A percentile compares a stretch with the other conserved stretches of the same genome.
These are phyloP conservation scores for Lampris incognitus DNA, from an alignment of 2,113 vertebrate genomes.

Conservation along the genomic window DNA sequence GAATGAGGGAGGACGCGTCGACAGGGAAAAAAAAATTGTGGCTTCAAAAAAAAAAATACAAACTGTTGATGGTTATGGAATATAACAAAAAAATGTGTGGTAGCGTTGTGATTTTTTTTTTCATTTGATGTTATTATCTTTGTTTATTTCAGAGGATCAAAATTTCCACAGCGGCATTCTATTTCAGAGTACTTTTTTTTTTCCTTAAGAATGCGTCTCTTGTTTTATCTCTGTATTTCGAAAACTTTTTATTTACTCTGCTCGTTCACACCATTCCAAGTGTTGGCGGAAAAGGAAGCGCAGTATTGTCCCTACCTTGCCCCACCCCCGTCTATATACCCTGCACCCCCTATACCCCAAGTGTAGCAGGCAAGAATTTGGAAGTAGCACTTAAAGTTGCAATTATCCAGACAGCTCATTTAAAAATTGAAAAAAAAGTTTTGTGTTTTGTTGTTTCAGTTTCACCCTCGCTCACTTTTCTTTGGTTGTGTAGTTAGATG, in stretches of 20 bases:
- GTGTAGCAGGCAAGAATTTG: constrained; percentile 76
- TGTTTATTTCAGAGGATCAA: constrained; percentile 76
- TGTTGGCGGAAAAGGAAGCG: constrained; percentile 71
- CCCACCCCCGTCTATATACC: constrained; percentile 33
- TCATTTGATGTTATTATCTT: constrained; percentile 70
- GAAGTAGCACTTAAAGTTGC: constrained; percentile 82
- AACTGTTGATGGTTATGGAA: constrained; percentile 74
- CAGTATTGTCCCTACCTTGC: constrained; percentile 75
- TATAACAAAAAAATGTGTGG: constrained; percentile 77
- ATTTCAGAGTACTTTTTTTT: constrained; percentile 70
- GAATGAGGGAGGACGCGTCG: constrained; percentile 62
- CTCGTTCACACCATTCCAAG: constrained; percentile 81
- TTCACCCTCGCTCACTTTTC: constrained; percentile 64
- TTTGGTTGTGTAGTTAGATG: constrained; percentile 75
- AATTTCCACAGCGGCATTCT: constrained; percentile 75
- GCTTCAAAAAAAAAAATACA: constrained; percentile 63
- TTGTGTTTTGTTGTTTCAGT: constrained; percentile 38
- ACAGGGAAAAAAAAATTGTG: constrained; percentile 67
- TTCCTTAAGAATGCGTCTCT: constrained; percentile 70
- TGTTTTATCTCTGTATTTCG: constrained; percentile 55
- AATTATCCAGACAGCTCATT: constrained; percentile 74
- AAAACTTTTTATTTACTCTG: constrained; percentile 70
- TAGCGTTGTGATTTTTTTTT: constrained; percentile 80
- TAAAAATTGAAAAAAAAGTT: constrained; percentile 54
- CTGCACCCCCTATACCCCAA: constrained; percentile 52